These are phyloP conservation scores for Eumaeus atala DNA, from an alignment of 1,140 invertebrate genomes.

Conservation along the genomic window DNA sequence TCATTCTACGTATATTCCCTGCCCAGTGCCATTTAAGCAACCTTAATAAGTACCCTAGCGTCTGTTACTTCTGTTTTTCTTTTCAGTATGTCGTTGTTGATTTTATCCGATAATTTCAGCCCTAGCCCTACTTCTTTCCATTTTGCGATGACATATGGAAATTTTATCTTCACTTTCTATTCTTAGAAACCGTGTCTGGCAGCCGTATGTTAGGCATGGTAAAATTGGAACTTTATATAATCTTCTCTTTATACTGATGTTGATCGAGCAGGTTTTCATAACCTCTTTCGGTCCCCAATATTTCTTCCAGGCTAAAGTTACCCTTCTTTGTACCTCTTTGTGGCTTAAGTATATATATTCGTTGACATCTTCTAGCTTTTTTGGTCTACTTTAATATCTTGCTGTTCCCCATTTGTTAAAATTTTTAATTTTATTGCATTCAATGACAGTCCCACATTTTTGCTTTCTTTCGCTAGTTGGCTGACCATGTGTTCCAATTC, in stretches of 20 bases:
- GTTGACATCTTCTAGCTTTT: conserved; percentile 19
- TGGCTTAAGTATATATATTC: conserved; percentile 28
- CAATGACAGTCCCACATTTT: conserved; percentile 21
- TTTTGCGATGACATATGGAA: conserved; percentile 15
- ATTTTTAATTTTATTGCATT: conserved; percentile 23
- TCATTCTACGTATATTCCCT: conserved; percentile 10
- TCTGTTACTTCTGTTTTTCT: conserved; percentile 17
- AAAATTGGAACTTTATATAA: conserved; percentile 19
- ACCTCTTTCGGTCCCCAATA: conserved; percentile 25
- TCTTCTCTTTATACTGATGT: conserved; percentile 23
- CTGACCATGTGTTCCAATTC: conserved; percentile 20
- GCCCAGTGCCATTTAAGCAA: conserved; percentile 15
- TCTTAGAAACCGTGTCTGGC: conserved; percentile 21
- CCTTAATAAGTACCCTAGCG: background rate
- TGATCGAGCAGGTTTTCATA: conserved; percentile 22
- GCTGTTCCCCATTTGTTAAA: background rate
- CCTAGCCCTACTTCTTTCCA: conserved; percentile 24
- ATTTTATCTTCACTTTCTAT: conserved; percentile 18
- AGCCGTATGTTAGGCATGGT: conserved; percentile 21
- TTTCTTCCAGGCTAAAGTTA: conserved; percentile 22
- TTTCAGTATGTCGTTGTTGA: background rate
- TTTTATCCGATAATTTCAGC: conserved; percentile 10
- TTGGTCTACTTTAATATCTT: conserved; percentile 14
- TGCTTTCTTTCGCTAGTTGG: conserved; percentile 20
- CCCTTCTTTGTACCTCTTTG: conserved; percentile 24